Percentiles rank a stretch among this genome's conserved stretches.
Conservation (phyloP, 2,888 invertebrate species). For the Xanthorhoe spadicearia region DNA sequence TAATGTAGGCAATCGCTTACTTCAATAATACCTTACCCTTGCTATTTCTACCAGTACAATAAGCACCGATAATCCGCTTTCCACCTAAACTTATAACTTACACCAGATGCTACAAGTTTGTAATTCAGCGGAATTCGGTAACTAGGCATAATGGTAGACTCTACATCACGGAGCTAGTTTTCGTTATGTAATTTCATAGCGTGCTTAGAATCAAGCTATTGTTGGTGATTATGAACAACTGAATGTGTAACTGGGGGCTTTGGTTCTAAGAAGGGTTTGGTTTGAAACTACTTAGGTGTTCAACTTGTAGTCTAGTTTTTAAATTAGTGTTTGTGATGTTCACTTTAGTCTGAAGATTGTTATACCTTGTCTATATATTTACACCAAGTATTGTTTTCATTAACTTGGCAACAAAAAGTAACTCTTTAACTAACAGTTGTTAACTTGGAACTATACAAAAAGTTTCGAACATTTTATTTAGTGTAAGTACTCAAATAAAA, state of each 20-base stretch:
- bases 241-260: background rate
- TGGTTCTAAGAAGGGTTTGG: background rate
- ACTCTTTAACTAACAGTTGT: background rate
- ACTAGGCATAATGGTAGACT: background rate
- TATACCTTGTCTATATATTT: no score
- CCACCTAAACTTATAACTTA: background rate
- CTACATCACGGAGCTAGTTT: background rate
- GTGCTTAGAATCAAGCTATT: background rate
- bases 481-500: background rate
- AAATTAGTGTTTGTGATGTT: background rate
- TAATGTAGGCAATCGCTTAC: no score
- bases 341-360: no score
- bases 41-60: background rate
- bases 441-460: background rate
- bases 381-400: no score
- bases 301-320: background rate
- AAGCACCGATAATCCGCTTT: background rate
- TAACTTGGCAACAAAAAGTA: no score
- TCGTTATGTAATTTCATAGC: slow-evolving; percentile 2
- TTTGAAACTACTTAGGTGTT: background rate
- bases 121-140: background rate
- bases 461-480: no score
- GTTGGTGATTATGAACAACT: background rate
- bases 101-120: background rate
- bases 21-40: no score